A percentile compares a stretch with the other conserved stretches of the same genome.
Evolutionary conservation across 2,797 vertebrate genomes (phyloP).

Genomic region (Danio kyathit): DNA sequence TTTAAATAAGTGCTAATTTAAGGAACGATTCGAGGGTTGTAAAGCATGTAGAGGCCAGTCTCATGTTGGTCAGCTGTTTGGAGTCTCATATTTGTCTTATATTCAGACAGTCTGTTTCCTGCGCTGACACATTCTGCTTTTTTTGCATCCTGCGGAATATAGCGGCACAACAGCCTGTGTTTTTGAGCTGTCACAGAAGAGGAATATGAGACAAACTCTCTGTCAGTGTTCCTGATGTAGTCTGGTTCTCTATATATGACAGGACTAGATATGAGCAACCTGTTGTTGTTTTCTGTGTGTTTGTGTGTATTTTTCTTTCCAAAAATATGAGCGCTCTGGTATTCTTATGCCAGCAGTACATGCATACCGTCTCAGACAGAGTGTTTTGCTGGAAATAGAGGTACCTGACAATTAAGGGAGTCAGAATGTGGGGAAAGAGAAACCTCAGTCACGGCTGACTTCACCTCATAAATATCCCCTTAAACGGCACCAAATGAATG

Average conservation of each 20-base stretch:
- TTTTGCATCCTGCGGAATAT: slow-evolving; percentile 21
- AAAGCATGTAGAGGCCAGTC: neutral
- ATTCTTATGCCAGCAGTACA: neutral
- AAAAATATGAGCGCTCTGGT: slow-evolving; percentile 4
- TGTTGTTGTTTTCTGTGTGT: neutral
- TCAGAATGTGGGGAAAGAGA: slow-evolving; percentile 57
- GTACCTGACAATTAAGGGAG: slow-evolving; percentile 60
- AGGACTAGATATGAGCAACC: neutral
- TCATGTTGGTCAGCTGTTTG: slow-evolving; percentile 19
- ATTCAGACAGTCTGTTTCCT: slow-evolving; percentile 39
- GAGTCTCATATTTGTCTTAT: slow-evolving; percentile 11
- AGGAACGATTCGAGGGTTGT: neutral
- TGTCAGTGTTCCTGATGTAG: slow-evolving; percentile 4
- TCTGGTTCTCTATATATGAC: neutral
- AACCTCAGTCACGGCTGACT: slow-evolving; percentile 64
- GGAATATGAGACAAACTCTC: slow-evolving; percentile 10
- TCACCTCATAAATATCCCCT: slow-evolving; percentile 63
- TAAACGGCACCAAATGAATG: slow-evolving; percentile 62
- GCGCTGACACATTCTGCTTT: neutral
- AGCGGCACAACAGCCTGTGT: slow-evolving; percentile 1
- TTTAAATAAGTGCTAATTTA: neutral
- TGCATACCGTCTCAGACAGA: slow-evolving; percentile 7
- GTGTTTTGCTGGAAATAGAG: slow-evolving; percentile 52
- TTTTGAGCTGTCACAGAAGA: slow-evolving; percentile 38
- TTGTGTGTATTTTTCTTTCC: slow-evolving; percentile 3